Evolutionary conservation across 2,888 invertebrate genomes (phyloP).

Genomic region (Lottia scabra): DNA sequence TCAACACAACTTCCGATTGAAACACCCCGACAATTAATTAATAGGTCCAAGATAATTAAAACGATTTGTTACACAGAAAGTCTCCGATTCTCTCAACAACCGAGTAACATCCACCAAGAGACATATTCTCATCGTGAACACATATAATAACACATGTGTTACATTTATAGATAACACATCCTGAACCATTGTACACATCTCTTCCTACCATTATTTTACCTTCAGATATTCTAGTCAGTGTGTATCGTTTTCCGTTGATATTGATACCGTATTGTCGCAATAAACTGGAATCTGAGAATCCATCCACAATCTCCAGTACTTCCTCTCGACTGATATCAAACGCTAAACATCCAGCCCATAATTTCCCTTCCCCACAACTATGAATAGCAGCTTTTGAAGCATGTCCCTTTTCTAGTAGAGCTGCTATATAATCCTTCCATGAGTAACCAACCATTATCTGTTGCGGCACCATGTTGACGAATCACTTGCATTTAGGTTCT

Average conservation of each 20-base stretch:
- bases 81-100: constrained; percentile 13
- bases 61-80: constrained; percentile 5
- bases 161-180: constrained; percentile 15
- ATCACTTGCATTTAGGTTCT: too few species aligned
- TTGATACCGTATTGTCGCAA: constrained; percentile 6
- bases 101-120: constrained; percentile 8
- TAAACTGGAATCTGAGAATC: constrained; percentile 10
- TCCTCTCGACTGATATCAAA: constrained; percentile 8
- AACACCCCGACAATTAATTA: too few species aligned
- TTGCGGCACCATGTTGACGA: too few species aligned
- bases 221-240: background rate
- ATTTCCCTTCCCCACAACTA: constrained; percentile 9
- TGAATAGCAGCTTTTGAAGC: constrained; percentile 9
- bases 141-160: constrained; percentile 10
- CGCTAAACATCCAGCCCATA: constrained; percentile 10
- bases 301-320: constrained; percentile 6
- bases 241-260: background rate
- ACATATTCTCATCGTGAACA: constrained; percentile 1
- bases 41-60: background rate
- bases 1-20: too few species aligned
- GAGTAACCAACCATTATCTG: background rate
- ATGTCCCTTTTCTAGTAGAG: constrained; percentile 11
- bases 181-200: background rate
- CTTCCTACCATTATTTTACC: constrained; percentile 12
- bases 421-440: constrained; percentile 9